phyloP scores from a whole-genome alignment of 1,140 invertebrate species.

The Caenorhabditis elegans region WBcel235 BX284603.4:2013501-2014000 shows the following conservation, averaged over 20 bases:
- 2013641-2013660: constrained; percentile 27
- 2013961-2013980: too few species aligned
- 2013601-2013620: constrained; percentile 8
- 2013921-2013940: too few species aligned
- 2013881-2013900: too few species aligned
- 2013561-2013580: too few species aligned
- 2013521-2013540: too few species aligned
- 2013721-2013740: constrained; percentile 35
- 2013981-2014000: too few species aligned
- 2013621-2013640: constrained; percentile 12
- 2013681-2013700: background rate
- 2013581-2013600: constrained; percentile 29
- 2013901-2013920: too few species aligned
- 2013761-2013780: constrained; percentile 46
- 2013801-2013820: constrained; percentile 48
- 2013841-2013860: too few species aligned
- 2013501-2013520: background rate
- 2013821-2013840: constrained; percentile 52
- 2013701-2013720: constrained; percentile 1
- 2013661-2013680: background rate
- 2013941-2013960: too few species aligned
- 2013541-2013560: too few species aligned
- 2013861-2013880: too few species aligned
- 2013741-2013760: constrained; percentile 45
- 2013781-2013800: constrained; percentile 49